Evolutionary conservation across 1,140 invertebrate species (phyloP), one percentile per base, ranked within the genome.

Genomic region (Cotesia vestalis): DNA sequence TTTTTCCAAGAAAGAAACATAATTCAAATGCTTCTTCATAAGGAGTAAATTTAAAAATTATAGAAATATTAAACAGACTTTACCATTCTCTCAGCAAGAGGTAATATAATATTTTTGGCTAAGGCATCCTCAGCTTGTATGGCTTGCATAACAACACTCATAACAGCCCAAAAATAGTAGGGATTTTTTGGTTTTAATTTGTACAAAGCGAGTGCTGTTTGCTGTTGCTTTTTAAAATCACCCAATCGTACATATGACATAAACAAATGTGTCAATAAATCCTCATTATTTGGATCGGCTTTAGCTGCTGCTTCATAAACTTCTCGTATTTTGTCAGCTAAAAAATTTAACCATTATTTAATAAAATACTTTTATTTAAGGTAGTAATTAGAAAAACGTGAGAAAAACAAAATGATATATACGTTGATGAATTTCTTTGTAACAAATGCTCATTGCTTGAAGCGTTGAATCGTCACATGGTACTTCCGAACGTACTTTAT

Each of bases 101-200:
- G 91, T 51, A 98, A 88, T 35, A 85, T 85, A 40, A 87, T 75
- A 75, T 77, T 77, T 76, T 85, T 84, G 1, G 86, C 83, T 68
- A 86, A 69, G 52, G 85, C 84, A 3, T 81, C 80, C 20, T 88
- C 83, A 4, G 82, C 80, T 69, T 81, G 80, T 72, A 83, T 78
- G 73, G 94, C 94, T 89, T 98, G 96, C 89, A 98, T 92, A 14
- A 98, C 92, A 81, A 97, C 91, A 83, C 96, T 98, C 93, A 98
- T 98, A 12, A 98, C 93, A 70, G 94, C 94, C 98, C 97, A 99
- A 85, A 98, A 98, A 83, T 97, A 98, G 85, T 99, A 99, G 0
- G 96, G 96, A 84, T 96, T 98, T 85, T 98, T 98, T 35, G 94
- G 93, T 82, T 93, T 93, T 36, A 95, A 86, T 87, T 96, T 98